Percentiles rank a stretch among this genome's conserved stretches.
phyloP scores from a whole-genome alignment of 37 sponge, comb jelly and placozoan species.

The Amphimedon queenslandica region DNA sequence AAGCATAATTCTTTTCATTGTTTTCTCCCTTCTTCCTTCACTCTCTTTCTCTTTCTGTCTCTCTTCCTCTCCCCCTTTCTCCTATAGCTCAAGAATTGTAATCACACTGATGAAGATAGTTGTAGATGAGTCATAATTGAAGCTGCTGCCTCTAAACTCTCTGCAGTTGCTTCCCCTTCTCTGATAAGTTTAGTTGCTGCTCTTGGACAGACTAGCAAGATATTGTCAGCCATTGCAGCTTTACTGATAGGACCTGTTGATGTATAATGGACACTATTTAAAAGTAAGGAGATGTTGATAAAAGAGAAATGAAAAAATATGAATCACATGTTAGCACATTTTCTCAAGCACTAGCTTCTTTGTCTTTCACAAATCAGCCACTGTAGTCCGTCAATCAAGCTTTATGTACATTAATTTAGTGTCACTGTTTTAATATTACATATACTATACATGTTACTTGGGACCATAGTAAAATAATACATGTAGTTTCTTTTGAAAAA shows the following conservation, averaged over 20 bases:
- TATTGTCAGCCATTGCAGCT: conserved; percentile 63
- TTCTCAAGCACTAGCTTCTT: neutral
- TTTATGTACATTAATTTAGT: too few species aligned
- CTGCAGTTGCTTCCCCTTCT: conserved; percentile 71
- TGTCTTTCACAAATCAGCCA: too few species aligned
- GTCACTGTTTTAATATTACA: too few species aligned
- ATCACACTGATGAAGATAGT: conserved; percentile 84
- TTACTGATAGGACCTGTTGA: conserved; percentile 44
- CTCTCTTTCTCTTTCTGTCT: conserved; percentile 37
- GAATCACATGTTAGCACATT: too few species aligned
- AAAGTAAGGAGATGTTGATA: neutral
- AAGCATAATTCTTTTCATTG: conserved; percentile 17
- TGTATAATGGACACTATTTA: conserved; percentile 16
- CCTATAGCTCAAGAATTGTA: conserved; percentile 56
- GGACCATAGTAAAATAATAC: too few species aligned
- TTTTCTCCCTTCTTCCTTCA: neutral
- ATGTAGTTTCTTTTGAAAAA: too few species aligned
- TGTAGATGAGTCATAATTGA: neutral
- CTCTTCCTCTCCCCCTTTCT: too few species aligned
- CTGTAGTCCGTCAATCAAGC: too few species aligned
- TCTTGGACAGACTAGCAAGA: conserved; percentile 76
- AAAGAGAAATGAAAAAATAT: too few species aligned
- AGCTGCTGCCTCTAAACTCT: conserved; percentile 16
- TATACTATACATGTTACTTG: too few species aligned
- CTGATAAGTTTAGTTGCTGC: conserved; percentile 78